Evolutionary conservation across 2,888 invertebrate species (phyloP).

Genomic region (Drosophila imparisetae): DNA sequence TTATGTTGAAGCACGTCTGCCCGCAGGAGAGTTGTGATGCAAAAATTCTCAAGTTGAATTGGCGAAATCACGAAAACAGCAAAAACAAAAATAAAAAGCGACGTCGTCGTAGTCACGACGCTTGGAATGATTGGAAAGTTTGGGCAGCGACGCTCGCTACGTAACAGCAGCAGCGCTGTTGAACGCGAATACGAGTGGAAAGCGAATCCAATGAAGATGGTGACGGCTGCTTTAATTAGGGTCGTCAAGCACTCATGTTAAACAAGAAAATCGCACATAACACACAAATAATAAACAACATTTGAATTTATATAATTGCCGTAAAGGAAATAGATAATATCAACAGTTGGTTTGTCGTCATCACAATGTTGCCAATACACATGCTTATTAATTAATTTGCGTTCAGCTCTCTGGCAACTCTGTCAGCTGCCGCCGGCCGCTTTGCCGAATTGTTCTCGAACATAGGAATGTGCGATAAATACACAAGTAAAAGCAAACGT

Average conservation of each 20-base stretch:
- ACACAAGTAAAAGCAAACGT: conserved; percentile 1
- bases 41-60: conserved; percentile 31
- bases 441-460: conserved; percentile 17
- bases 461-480: conserved; percentile 37
- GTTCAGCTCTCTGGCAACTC: conserved; percentile 41
- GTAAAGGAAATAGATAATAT: conserved; percentile 20
- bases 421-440: conserved; percentile 55
- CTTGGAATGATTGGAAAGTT: conserved; percentile 60
- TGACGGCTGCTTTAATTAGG: conserved; percentile 12
- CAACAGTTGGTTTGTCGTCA: conserved; percentile 53
- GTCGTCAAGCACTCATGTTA: conserved; percentile 33
- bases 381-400: neutral
- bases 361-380: conserved; percentile 40
- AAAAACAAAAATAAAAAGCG: conserved; percentile 27
- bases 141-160: conserved; percentile 53
- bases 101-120: conserved; percentile 12
- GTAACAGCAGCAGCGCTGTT: conserved; percentile 65
- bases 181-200: conserved; percentile 57
- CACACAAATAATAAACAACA: conserved; percentile 15
- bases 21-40: neutral
- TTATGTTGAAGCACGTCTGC: conserved; percentile 34
- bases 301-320: conserved; percentile 28
- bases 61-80: conserved; percentile 20
- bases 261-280: conserved; percentile 8
- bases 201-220: conserved; percentile 35